Percentiles rank a stretch among this genome's conserved stretches.
Evolutionary conservation across 2,113 vertebrate species (phyloP).

Genomic region (Epinephelus fuscoguttatus): DNA sequence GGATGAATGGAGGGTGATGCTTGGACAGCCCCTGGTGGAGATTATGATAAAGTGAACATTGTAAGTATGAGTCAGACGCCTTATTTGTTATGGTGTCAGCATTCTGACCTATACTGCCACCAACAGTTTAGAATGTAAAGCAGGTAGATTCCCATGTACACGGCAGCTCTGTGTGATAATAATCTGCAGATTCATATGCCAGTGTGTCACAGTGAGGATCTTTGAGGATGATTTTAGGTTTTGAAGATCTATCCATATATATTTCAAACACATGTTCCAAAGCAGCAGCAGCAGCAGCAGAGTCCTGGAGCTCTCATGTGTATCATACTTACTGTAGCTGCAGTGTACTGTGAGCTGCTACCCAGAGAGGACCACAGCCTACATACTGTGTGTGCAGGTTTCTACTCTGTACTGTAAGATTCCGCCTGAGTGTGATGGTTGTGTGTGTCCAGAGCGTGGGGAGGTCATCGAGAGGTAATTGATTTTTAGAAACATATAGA

Average conservation of each 20-base stretch:
- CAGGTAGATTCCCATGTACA: constrained; percentile 5
- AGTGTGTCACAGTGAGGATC: constrained; percentile 1
- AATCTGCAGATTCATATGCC: neutral
- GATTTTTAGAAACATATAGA: constrained; percentile 4
- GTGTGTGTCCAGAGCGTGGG: neutral
- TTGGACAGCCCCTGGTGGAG: constrained; percentile 83
- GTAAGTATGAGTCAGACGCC: constrained; percentile 40
- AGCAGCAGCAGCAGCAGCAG: neutral
- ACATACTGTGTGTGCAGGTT: neutral
- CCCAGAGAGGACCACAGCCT: neutral
- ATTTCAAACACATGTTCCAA: neutral
- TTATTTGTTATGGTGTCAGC: constrained; percentile 44
- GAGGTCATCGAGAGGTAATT: neutral
- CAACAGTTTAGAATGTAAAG: constrained; percentile 65
- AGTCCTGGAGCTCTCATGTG: neutral
- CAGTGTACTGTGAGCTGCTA: neutral
- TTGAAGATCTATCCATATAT: neutral
- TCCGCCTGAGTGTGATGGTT: neutral
- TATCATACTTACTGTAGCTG: neutral
- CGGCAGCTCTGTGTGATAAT: neutral
- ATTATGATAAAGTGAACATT: constrained; percentile 66
- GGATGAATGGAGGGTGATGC: constrained; percentile 67
- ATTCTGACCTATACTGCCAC: constrained; percentile 67
- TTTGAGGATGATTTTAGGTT: neutral
- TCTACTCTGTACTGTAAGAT: neutral